phyloP scores from a whole-genome alignment of 2,797 vertebrate genomes.

The Potorous gilbertii region DNA sequence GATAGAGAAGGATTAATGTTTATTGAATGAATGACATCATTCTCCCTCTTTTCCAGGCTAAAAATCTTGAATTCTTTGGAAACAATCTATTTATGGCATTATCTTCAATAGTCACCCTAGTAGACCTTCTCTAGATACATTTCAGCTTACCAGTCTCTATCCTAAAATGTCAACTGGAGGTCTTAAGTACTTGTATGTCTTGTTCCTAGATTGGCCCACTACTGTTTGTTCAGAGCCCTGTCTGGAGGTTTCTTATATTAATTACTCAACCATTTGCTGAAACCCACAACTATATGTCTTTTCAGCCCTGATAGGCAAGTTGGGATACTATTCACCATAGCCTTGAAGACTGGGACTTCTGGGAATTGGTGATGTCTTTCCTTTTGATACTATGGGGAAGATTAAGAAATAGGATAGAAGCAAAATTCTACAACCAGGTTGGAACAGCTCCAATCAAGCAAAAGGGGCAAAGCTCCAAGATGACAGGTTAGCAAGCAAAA shows the following conservation, averaged over 20 bases:
- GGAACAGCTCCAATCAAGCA: neutral
- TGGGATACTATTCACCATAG: neutral
- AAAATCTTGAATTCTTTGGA: neutral
- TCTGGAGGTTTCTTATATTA: neutral
- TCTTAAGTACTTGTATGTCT: neutral
- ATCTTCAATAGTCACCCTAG: neutral
- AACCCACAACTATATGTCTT: neutral
- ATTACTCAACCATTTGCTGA: neutral
- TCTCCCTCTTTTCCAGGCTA: neutral
- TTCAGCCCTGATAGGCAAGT: neutral
- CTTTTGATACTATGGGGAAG: neutral
- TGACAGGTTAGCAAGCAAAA: neutral
- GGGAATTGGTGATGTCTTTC: neutral
- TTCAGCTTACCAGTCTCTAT: neutral
- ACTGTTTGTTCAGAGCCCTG: neutral
- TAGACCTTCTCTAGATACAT: neutral
- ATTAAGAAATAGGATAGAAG: neutral
- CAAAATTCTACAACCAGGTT: neutral
- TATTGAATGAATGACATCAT: neutral
- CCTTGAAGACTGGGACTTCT: neutral
- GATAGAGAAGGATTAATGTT: neutral
- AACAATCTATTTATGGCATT: neutral
- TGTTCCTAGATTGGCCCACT: neutral
- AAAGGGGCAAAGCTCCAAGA: neutral
- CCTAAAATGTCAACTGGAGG: neutral